These are phyloP conservation scores for Carcharodon carcharias DNA, from an alignment of 2,797 vertebrate genomes.

Conservation along the genomic window DNA sequence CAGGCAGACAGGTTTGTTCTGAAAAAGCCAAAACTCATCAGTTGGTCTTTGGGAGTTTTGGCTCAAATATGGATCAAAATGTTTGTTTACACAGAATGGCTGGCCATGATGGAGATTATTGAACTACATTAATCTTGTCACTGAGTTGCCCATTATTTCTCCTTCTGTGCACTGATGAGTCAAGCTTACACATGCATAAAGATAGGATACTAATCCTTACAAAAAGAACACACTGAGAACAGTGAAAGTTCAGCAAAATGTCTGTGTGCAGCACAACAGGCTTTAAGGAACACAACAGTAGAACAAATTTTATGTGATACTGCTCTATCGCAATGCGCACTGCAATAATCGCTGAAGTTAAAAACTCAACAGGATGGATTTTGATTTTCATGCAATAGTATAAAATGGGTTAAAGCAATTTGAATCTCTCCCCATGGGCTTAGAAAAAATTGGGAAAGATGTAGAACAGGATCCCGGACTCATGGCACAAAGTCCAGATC, in stretches of 20 bases:
- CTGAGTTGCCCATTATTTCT: background rate
- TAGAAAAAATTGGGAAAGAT: background rate
- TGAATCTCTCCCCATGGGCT: no score
- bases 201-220: background rate
- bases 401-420: background rate
- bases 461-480: background rate
- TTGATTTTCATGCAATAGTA: background rate
- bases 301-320: no score
- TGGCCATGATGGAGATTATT: background rate
- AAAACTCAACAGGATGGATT: background rate
- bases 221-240: background rate
- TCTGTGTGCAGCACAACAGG: background rate
- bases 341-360: background rate
- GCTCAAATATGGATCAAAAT: background rate
- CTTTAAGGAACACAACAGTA: background rate
- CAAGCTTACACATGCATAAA: background rate
- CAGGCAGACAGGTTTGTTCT: background rate
- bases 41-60: conserved; percentile 1
- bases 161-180: background rate
- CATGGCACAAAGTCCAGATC: background rate
- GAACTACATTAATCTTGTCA: background rate
- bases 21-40: background rate
- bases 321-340: background rate
- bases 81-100: background rate
- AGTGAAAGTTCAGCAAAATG: background rate